These are phyloP conservation scores for Cygnus atratus DNA, from an alignment of 2,113 vertebrate genomes.

Conservation along the genomic window DNA sequence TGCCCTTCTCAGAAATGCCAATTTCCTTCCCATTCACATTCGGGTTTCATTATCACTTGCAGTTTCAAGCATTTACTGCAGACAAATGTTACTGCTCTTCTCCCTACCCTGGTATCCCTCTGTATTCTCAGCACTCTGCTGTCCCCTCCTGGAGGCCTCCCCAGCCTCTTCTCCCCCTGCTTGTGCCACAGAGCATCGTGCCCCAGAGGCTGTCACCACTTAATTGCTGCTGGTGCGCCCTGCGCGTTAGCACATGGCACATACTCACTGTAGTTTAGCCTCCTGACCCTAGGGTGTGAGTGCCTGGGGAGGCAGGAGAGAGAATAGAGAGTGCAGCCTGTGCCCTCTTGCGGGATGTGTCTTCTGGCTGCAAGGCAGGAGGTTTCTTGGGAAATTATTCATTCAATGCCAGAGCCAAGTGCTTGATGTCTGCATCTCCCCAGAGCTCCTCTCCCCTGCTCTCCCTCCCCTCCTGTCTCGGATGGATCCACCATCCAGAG, in stretches of 20 bases:
- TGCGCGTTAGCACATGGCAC: neutral
- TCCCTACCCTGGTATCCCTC: neutral
- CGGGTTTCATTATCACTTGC: neutral
- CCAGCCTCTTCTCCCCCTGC: neutral
- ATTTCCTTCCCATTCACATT: neutral
- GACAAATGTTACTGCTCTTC: neutral
- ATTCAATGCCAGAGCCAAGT: accelerated
- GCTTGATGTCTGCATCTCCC: accelerated
- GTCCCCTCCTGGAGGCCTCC: neutral
- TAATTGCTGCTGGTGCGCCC: neutral
- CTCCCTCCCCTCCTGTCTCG: neutral
- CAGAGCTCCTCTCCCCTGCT: neutral
- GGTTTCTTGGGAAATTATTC: accelerated
- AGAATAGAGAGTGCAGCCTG: neutral
- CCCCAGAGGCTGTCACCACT: conserved; percentile 12
- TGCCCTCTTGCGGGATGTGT: neutral
- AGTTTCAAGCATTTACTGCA: neutral
- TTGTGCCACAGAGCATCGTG: neutral
- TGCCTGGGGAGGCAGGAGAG: neutral
- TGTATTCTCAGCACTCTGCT: accelerated
- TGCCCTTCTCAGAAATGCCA: neutral
- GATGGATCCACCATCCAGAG: neutral
- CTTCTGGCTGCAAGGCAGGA: neutral
- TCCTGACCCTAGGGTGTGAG: conserved; percentile 24
- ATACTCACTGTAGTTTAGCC: neutral